Evolutionary conservation across 2,797 vertebrate genomes (phyloP).

Genomic region (Sylvia borin): DNA sequence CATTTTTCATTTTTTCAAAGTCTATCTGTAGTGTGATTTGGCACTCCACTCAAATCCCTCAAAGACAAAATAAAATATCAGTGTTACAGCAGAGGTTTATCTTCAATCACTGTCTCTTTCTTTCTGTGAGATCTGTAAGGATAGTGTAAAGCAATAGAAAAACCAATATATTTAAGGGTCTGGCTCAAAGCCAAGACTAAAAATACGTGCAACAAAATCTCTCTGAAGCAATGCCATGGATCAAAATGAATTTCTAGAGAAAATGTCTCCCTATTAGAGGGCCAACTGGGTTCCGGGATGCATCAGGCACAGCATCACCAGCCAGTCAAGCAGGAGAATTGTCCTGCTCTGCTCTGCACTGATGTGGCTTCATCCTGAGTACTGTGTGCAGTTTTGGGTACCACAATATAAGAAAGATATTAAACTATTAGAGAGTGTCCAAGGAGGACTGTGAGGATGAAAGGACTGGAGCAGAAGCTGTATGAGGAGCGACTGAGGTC

Average conservation of each 20-base stretch:
- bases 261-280: not conserved
- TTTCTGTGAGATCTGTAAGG: slow-evolving; percentile 5
- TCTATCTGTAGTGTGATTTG: not conserved
- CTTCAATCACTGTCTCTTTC: slow-evolving; percentile 9
- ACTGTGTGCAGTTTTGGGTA: not conserved
- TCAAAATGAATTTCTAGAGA: not conserved
- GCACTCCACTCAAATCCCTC: not conserved
- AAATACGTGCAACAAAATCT: not conserved
- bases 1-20: not conserved
- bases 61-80: not conserved
- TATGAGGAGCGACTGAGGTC: not conserved
- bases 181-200: not conserved
- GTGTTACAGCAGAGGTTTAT: not conserved
- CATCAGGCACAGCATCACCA: not conserved
- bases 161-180: not conserved
- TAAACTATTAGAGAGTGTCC: not conserved
- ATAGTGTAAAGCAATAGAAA: not conserved
- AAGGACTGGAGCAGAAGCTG: not conserved
- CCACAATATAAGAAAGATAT: not conserved
- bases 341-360: not conserved
- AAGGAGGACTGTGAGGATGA: not conserved
- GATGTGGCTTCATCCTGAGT: no score
- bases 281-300: not conserved
- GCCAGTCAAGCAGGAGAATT: not conserved
- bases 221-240: not conserved